Conservation (phyloP, 2,797 vertebrate genomes). For the Geotrypetes seraphini region DNA sequence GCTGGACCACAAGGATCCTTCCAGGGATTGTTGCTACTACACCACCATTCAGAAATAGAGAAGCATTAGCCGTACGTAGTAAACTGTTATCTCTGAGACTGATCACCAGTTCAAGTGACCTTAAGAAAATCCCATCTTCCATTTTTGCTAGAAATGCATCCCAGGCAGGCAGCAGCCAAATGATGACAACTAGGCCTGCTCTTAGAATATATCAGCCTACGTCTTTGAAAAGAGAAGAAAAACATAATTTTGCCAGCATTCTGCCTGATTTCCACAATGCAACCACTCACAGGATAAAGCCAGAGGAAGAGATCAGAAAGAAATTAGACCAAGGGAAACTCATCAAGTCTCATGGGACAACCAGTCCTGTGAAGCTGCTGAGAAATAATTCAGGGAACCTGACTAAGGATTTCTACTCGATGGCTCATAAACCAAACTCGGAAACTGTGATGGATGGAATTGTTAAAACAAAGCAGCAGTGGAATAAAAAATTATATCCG, state of each 20-base stretch:
- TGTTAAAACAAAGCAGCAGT: slow-evolving; percentile 17
- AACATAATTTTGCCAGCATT: background rate
- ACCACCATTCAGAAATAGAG: slow-evolving; percentile 1
- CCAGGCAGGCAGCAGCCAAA: background rate
- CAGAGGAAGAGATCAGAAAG: slow-evolving; percentile 32
- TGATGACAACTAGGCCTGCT: background rate
- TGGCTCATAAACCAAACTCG: slow-evolving; percentile 9
- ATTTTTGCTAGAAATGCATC: background rate
- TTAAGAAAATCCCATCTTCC: background rate
- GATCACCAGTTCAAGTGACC: slow-evolving; percentile 23
- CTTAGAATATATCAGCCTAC: slow-evolving; percentile 3
- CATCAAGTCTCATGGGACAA: background rate
- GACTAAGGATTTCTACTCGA: background rate
- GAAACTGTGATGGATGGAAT: slow-evolving; percentile 1
- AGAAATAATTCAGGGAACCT: slow-evolving; percentile 24
- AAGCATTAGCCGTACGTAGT: background rate
- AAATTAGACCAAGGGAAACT: slow-evolving; percentile 24
- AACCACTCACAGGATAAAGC: slow-evolving; percentile 24
- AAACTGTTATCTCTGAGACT: background rate
- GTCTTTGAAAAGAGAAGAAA: background rate
- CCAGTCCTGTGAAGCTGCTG: background rate
- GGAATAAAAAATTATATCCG: slow-evolving; percentile 39
- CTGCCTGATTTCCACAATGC: slow-evolving; percentile 1
- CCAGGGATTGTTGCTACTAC: slow-evolving; percentile 8
- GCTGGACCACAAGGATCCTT: slow-evolving; percentile 41